phyloP scores from a whole-genome alignment of 2,113 vertebrate genomes.

The Silurus meridionalis region DNA sequence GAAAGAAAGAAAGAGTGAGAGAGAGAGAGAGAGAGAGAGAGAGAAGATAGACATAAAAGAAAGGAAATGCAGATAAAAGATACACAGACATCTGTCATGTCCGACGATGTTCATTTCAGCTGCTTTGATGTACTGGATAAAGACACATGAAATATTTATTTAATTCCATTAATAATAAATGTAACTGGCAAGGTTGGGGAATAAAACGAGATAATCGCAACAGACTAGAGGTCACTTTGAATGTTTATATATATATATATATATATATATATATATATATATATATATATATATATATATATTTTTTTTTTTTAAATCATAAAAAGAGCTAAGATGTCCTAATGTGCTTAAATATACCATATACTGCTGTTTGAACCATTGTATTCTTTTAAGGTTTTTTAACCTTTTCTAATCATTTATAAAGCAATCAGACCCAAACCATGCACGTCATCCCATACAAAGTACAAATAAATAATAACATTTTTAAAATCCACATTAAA shows the following conservation, averaged over 20 bases:
- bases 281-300: too few species aligned
- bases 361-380: not conserved
- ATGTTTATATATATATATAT: too few species aligned
- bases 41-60: not conserved
- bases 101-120: slow-evolving; percentile 22
- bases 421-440: not conserved
- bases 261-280: too few species aligned
- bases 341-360: not conserved
- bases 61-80: slow-evolving; percentile 40
- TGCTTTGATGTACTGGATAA: slow-evolving; percentile 51
- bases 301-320: not conserved
- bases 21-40: not conserved
- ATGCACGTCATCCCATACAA: slow-evolving; percentile 3
- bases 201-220: slow-evolving; percentile 14
- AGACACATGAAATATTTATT: slow-evolving; percentile 54
- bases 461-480: not conserved
- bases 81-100: slow-evolving; percentile 44
- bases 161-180: slow-evolving; percentile 56
- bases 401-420: not conserved
- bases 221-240: not conserved
- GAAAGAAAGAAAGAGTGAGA: not conserved
- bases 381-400: not conserved
- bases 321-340: too few species aligned
- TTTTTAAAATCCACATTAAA: not conserved
- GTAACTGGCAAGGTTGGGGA: slow-evolving; percentile 16